Percentiles rank a stretch among this genome's conserved stretches.
Conservation (phyloP, 2,797 vertebrate species). For the Bradypodion pumilum region DNA sequence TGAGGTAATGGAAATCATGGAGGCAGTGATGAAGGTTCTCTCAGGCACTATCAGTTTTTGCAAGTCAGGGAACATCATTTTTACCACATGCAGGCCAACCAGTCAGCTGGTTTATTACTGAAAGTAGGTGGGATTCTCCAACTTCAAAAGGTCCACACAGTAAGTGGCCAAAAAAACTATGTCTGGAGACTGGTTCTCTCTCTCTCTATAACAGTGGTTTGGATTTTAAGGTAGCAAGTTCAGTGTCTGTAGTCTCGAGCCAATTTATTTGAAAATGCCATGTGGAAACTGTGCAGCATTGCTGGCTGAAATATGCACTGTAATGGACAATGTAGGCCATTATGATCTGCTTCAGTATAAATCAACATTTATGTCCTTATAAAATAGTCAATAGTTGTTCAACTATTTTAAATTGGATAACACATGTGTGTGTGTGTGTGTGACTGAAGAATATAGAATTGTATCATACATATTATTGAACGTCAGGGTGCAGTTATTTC, state of each 20-base stretch:
- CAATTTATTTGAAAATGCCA: background rate
- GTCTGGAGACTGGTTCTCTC: background rate
- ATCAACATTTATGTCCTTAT: background rate
- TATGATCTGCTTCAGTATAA: background rate
- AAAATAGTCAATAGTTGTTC: background rate
- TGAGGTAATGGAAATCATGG: background rate
- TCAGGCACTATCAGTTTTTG: background rate
- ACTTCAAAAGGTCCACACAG: background rate
- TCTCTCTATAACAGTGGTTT: no score
- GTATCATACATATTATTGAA: rapidly evolving
- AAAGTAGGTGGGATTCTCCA: background rate
- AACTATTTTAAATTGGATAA: background rate
- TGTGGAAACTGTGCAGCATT: background rate
- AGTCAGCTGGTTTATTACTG: background rate
- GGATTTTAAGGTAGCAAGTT: background rate
- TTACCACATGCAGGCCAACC: background rate
- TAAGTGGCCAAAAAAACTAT: background rate
- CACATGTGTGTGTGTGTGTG: rapidly evolving
- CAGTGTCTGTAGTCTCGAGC: background rate
- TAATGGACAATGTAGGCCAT: background rate
- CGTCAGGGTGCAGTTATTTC: background rate
- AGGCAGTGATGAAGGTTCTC: background rate
- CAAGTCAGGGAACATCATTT: background rate
- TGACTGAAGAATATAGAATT: background rate
- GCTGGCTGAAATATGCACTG: no score